phyloP scores from a whole-genome alignment of 2,113 vertebrate species.

The Montifringilla adamsi region DNA sequence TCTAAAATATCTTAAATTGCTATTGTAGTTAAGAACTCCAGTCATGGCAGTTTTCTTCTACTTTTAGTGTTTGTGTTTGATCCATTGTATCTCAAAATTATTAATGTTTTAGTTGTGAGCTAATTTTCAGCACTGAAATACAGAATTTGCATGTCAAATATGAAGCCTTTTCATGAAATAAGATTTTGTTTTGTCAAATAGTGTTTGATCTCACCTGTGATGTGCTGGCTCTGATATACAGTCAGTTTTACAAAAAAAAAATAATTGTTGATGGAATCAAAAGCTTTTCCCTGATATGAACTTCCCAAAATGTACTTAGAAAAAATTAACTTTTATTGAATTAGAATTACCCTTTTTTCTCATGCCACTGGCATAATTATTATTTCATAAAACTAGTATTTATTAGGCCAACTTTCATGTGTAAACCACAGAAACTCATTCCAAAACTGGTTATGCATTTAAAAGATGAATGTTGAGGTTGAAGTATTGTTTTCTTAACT shows the following conservation, averaged over 20 bases:
- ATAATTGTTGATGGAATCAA: not conserved
- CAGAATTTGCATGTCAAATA: not conserved
- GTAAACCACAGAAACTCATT: not conserved
- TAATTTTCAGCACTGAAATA: not conserved
- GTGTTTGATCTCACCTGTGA: not conserved
- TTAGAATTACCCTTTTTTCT: not conserved
- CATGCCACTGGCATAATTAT: not conserved
- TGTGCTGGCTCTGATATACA: not conserved
- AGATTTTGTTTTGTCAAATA: not conserved
- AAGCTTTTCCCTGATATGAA: not conserved
- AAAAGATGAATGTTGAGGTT: not conserved
- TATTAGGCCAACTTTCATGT: not conserved
- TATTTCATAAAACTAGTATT: not conserved
- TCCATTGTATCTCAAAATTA: not conserved
- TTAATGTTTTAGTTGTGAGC: not conserved
- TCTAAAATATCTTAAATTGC: slow-evolving; percentile 78
- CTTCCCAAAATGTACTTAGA: not conserved
- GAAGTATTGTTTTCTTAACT: not conserved
- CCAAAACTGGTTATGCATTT: not conserved
- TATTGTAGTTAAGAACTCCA: slow-evolving; percentile 77
- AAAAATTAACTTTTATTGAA: not conserved
- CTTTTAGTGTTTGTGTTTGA: not conserved
- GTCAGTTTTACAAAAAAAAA: not conserved
- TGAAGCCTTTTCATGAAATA: not conserved
- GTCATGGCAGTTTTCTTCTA: not conserved